A percentile compares a stretch with the other conserved stretches of the same genome.
phyloP scores from a whole-genome alignment of 1,140 invertebrate species.

The Amphibalanus amphitrite region DNA sequence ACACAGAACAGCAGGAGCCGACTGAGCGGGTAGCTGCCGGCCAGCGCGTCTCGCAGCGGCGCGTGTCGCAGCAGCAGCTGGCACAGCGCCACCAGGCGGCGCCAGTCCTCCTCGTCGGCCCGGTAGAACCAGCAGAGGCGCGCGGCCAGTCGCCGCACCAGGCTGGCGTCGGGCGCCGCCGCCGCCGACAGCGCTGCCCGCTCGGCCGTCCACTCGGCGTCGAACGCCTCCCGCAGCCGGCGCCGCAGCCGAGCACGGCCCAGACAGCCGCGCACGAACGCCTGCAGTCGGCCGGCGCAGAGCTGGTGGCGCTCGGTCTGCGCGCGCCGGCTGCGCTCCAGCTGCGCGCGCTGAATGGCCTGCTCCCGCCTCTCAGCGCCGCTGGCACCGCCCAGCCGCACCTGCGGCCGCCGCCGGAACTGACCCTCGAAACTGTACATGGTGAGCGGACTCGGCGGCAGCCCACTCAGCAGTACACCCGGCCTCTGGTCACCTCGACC shows the following conservation, averaged over 20 bases:
- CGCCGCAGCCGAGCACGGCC: slow-evolving; percentile 45
- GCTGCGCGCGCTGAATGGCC: slow-evolving; percentile 56
- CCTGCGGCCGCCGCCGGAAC: slow-evolving; percentile 64
- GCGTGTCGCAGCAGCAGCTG: slow-evolving; percentile 10
- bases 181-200: slow-evolving; percentile 33
- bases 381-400: slow-evolving; percentile 75
- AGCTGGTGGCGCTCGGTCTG: slow-evolving; percentile 32
- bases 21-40: slow-evolving; percentile 25
- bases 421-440: slow-evolving; percentile 63
- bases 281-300: slow-evolving; percentile 56
- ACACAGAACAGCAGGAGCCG: slow-evolving; percentile 8
- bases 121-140: slow-evolving; percentile 50
- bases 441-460: no score
- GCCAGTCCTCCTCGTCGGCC: slow-evolving; percentile 41
- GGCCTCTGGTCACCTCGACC: no score
- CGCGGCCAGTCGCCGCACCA: slow-evolving; percentile 26
- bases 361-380: slow-evolving; percentile 52
- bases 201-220: not conserved
- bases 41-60: slow-evolving; percentile 24
- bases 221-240: slow-evolving; percentile 42
- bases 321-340: slow-evolving; percentile 31
- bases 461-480: no score
- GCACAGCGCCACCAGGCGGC: slow-evolving; percentile 43
- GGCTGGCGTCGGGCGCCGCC: slow-evolving; percentile 29
- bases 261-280: slow-evolving; percentile 55